Base-by-base conservation (phyloP, 2,888 invertebrate genomes). In the Ceratothoa steindachneri region DNA sequence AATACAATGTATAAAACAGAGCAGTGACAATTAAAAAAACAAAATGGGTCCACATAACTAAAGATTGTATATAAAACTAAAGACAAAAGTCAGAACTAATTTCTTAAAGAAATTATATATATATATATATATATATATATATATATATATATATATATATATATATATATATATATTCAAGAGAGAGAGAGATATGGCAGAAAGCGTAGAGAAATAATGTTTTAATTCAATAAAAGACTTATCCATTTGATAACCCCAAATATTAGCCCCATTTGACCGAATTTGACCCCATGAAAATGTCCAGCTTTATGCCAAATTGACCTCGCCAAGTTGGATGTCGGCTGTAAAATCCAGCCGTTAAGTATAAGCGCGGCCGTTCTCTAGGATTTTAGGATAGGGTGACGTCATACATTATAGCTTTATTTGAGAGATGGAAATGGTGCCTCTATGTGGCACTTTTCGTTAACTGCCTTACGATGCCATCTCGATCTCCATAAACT, bases 111-210 rank as follows among this genome's bases (percentile, higher is more conserved):
- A n/a, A n/a, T n/a, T n/a, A n/a, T n/a, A n/a, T n/a, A n/a, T n/a
- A n/a, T n/a, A n/a, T n/a, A n/a, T 41, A 67, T 67, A 67, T 67
- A 67, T 67, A 67, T 67, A 30, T 67, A 67, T 67, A 67, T 67
- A 67, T 30, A 67, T 67, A 67, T 67, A 67, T 67, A 30, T 67
- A 67, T 67, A 67, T 31, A 31, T 67, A 31, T 67, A 24, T 67
- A 24, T 67, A 19, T 41, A 65, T 29, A 4, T 22, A 68, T 24
- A 30, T 68, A 30, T 41, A 68, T 31, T 22, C n/a, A n/a, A n/a
- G n/a, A 41, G 22, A 68, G 51, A 28, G 41, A 24, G 51, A 29
- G 51, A 60, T 22, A 7, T 22, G n/a, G 22, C 22, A 60, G 24
- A 60, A 60, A 24, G 60, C 60, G 60, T 12, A 60, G 24, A 24